phyloP scores from a whole-genome alignment of 2,113 vertebrate species.

The Blennius ocellaris region DNA sequence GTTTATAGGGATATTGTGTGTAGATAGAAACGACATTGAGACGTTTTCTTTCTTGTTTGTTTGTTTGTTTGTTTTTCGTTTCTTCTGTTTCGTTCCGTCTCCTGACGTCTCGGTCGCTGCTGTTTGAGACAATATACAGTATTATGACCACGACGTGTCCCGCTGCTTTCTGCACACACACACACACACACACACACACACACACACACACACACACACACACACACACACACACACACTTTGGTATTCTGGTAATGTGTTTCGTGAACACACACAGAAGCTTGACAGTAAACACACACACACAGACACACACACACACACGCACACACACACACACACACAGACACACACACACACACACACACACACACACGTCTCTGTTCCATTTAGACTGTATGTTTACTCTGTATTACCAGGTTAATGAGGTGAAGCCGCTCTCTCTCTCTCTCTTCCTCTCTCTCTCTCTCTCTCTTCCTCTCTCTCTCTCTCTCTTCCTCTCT shows the following conservation, averaged over 20 bases:
- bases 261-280: conserved; percentile 22
- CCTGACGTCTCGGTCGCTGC: conserved; percentile 76
- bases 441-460: conserved; percentile 55
- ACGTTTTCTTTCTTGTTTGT: conserved; percentile 27
- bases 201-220: too few relatives aligned
- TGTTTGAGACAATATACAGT: conserved; percentile 82
- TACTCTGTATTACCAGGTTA: conserved; percentile 79
- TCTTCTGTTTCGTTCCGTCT: conserved; percentile 24
- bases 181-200: conserved; percentile 20
- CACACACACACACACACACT: not conserved
- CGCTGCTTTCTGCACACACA: conserved; percentile 26
- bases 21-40: conserved; percentile 72
- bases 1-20: conserved; percentile 65
- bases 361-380: conserved; percentile 49
- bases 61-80: conserved; percentile 27
- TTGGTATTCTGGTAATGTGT: conserved; percentile 45
- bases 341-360: conserved; percentile 60
- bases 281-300: conserved; percentile 62
- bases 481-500: too few relatives aligned
- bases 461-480: conserved; percentile 9
- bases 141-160: conserved; percentile 65
- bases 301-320: too few relatives aligned
- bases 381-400: conserved; percentile 75
- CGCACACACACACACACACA: conserved; percentile 30
- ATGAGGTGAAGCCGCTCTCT: conserved; percentile 70